Conservation (phyloP, 2,888 invertebrate species). For the Chrysopilus asiliformis region DNA sequence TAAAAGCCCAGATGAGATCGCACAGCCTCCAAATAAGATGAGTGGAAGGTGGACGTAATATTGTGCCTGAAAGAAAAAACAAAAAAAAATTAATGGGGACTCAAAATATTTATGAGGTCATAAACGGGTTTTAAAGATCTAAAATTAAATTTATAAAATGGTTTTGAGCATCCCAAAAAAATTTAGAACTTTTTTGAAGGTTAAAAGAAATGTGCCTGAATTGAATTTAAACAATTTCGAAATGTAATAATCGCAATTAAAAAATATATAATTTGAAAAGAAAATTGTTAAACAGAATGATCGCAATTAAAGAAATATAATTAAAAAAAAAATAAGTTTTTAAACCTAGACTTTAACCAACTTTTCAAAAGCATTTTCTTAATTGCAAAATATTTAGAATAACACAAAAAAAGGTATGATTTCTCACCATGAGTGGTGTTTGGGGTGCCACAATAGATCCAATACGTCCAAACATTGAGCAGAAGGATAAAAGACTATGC, state of each 20-base stretch:
- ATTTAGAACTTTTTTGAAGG: too few relatives aligned
- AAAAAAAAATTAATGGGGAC: background rate
- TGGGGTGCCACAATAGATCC: conserved; percentile 59
- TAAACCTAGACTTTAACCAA: too few relatives aligned
- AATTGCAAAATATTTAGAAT: too few relatives aligned
- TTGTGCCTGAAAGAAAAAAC: background rate
- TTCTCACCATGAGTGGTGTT: conserved; percentile 42
- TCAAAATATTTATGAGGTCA: background rate
- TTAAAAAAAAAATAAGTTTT: too few relatives aligned
- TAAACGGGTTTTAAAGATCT: too few relatives aligned
- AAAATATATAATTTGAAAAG: too few relatives aligned
- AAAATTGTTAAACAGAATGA: too few relatives aligned
- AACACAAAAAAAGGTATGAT: background rate
- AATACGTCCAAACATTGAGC: conserved; percentile 54
- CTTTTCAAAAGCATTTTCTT: too few relatives aligned
- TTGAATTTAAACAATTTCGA: background rate
- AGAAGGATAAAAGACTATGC: conserved; percentile 50
- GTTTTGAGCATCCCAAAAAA: too few relatives aligned
- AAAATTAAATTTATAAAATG: too few relatives aligned
- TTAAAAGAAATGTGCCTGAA: conserved; percentile 3
- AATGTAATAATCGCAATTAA: background rate
- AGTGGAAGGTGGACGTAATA: conserved; percentile 31
- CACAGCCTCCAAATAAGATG: conserved; percentile 44
- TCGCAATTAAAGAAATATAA: too few relatives aligned
- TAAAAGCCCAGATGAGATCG: conserved; percentile 42